Percentiles rank a stretch among this genome's conserved stretches.
Evolutionary conservation across 1,140 invertebrate genomes (phyloP).

Genomic region (Ceratoteleas bidentatus): DNA sequence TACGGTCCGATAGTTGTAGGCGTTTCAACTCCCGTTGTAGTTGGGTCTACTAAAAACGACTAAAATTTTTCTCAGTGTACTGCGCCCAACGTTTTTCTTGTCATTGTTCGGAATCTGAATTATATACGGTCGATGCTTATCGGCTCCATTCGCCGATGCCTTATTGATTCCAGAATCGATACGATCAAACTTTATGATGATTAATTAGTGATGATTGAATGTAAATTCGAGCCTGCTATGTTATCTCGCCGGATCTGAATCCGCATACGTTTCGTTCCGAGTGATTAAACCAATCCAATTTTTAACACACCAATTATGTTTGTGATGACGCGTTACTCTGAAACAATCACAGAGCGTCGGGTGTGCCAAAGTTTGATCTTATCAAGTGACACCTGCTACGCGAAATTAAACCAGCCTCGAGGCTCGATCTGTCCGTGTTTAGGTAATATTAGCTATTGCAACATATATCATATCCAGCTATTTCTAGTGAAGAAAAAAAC

Average conservation of each 20-base stretch:
- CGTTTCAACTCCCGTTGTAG: too few species aligned
- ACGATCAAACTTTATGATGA: conserved; percentile 16
- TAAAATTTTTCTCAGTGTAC: too few species aligned
- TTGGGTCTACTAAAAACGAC: too few species aligned
- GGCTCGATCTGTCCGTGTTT: not conserved
- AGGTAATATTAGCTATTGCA: not conserved
- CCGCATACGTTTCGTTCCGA: not conserved
- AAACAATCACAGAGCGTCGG: not conserved
- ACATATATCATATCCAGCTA: too few species aligned
- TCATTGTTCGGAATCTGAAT: not conserved
- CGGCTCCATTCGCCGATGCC: not conserved
- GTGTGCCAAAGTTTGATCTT: conserved; percentile 10
- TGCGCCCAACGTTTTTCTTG: not conserved
- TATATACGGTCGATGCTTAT: conserved; percentile 5
- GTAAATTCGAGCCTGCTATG: conserved; percentile 14
- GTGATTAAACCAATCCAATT: conserved; percentile 20
- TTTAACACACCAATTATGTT: conserved; percentile 17
- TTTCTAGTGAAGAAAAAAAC: too few species aligned
- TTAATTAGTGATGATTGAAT: conserved; percentile 24
- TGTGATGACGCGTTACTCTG: not conserved
- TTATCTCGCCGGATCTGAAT: conserved; percentile 20
- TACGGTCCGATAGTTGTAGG: too few species aligned
- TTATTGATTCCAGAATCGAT: conserved; percentile 20
- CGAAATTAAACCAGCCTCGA: not conserved
- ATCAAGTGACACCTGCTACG: conserved; percentile 12